Percentiles rank a stretch among this genome's conserved stretches.
Conservation (phyloP, 2,888 invertebrate species). For the Mythimna vitellina region DNA sequence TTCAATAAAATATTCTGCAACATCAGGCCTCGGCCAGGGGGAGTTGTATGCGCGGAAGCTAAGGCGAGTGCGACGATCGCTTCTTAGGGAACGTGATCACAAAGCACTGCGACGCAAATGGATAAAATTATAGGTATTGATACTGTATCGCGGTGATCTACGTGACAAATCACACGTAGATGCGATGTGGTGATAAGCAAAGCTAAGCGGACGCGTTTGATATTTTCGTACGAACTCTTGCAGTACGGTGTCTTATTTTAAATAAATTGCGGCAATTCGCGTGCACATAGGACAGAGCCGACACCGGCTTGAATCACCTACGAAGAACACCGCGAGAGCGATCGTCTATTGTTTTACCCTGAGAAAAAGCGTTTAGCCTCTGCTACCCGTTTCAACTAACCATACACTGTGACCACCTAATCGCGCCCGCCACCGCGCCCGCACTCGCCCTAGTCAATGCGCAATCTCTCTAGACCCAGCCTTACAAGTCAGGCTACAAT, state of each 20-base stretch:
- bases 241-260: too few relatives aligned
- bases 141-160: too few relatives aligned
- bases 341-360: background rate
- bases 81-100: background rate
- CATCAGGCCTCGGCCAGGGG: background rate
- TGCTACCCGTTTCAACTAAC: too few relatives aligned
- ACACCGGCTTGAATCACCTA: too few relatives aligned
- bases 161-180: too few relatives aligned
- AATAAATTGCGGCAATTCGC: too few relatives aligned
- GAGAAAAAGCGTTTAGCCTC: background rate
- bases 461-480: background rate
- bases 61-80: background rate
- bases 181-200: too few relatives aligned
- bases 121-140: too few relatives aligned
- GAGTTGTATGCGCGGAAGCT: background rate
- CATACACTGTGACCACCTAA: background rate
- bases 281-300: too few relatives aligned
- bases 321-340: too few relatives aligned
- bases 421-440: background rate
- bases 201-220: too few relatives aligned
- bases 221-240: too few relatives aligned
- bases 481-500: background rate
- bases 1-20: background rate
- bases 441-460: background rate
- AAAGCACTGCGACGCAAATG: background rate